These are phyloP conservation scores for Tridacna gigas DNA, from an alignment of 2,888 invertebrate species.

Conservation along the genomic window DNA sequence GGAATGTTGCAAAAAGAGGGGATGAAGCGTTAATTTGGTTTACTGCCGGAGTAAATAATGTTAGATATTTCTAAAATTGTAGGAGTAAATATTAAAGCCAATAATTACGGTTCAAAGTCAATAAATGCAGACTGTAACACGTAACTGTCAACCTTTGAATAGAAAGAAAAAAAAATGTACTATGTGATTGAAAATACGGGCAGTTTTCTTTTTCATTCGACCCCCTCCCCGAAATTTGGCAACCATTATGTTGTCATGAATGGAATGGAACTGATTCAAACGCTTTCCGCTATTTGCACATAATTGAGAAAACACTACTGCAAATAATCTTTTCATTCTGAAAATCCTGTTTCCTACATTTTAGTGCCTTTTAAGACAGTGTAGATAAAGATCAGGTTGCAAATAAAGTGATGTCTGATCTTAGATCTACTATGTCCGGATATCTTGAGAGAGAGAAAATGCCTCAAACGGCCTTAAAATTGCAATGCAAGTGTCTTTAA, in stretches of 20 bases:
- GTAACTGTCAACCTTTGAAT: not conserved
- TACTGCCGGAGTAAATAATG: constrained; percentile 10
- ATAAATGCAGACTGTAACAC: not conserved
- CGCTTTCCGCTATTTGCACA: too few relatives aligned
- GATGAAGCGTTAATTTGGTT: constrained; percentile 13
- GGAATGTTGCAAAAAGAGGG: not conserved
- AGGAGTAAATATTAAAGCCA: constrained; percentile 11
- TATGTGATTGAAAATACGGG: too few relatives aligned
- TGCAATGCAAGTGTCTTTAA: too few relatives aligned
- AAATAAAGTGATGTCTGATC: too few relatives aligned
- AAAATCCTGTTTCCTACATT: too few relatives aligned
- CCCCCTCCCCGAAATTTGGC: not conserved
- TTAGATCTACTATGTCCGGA: too few relatives aligned
- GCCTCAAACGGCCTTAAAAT: too few relatives aligned
- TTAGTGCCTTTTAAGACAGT: too few relatives aligned
- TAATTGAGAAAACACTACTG: too few relatives aligned
- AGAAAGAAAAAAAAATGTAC: not conserved
- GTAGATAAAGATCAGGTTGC: too few relatives aligned
- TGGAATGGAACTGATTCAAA: not conserved
- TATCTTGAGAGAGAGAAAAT: too few relatives aligned
- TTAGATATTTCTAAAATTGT: constrained; percentile 14
- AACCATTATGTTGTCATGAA: constrained; percentile 13
- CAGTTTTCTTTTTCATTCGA: not conserved
- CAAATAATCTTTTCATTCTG: too few relatives aligned
- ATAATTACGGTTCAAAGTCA: constrained; percentile 12